These are phyloP conservation scores for Microtus ochrogaster DNA, from an alignment of 2,113 vertebrate species.

Conservation along the genomic window DNA sequence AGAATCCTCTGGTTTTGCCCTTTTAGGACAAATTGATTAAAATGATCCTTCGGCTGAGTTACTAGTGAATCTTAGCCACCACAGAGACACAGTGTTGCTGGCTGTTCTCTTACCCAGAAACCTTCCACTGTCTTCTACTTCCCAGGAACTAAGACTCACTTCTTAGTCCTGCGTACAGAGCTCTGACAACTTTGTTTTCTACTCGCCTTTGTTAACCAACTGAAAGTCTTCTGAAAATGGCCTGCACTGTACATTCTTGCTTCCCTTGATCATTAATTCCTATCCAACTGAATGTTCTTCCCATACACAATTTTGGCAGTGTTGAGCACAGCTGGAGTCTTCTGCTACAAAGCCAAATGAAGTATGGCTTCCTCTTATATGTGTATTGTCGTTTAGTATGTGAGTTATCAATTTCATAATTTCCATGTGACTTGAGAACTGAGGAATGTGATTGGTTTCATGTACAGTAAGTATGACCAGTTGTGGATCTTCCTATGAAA, in stretches of 20 bases:
- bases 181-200: background rate
- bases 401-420: background rate
- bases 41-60: background rate
- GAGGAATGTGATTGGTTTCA: background rate
- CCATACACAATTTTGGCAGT: background rate
- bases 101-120: background rate
- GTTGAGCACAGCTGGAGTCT: background rate
- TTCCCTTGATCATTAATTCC: slow-evolving; percentile 2
- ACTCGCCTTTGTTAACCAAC: background rate
- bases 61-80: background rate
- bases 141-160: background rate
- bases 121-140: background rate
- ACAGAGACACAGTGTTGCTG: background rate
- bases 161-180: background rate
- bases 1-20: background rate
- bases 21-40: background rate
- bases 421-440: background rate
- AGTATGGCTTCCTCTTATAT: background rate
- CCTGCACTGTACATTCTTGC: background rate
- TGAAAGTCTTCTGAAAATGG: background rate
- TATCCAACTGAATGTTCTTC: background rate
- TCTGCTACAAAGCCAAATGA: background rate
- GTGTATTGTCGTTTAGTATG: background rate
- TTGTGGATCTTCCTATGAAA: background rate
- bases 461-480: background rate